A percentile compares a stretch with the other conserved stretches of the same genome.
These are phyloP conservation scores for Macaria notata DNA, from an alignment of 2,888 invertebrate genomes.

Conservation along the genomic window DNA sequence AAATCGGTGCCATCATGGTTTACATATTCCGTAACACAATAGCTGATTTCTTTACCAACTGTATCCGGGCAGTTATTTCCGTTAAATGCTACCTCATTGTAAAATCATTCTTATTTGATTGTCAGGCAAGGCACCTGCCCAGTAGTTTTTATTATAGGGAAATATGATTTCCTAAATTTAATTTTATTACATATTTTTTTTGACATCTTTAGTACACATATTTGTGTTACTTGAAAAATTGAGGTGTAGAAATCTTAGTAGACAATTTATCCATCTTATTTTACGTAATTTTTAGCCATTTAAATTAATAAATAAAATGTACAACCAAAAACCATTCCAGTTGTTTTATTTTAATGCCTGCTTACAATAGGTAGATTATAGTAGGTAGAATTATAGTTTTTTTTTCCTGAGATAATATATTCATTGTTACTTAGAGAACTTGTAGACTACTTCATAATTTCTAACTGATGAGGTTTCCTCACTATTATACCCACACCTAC, in stretches of 20 bases:
- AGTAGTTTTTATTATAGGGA: slow-evolving; percentile 54
- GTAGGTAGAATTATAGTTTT: too few relatives aligned
- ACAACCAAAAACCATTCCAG: slow-evolving; percentile 23
- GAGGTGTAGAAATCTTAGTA: slow-evolving; percentile 51
- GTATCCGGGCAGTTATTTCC: slow-evolving; percentile 35
- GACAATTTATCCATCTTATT: slow-evolving; percentile 46
- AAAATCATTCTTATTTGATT: slow-evolving; percentile 41
- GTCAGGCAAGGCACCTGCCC: slow-evolving; percentile 49
- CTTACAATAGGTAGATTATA: too few relatives aligned
- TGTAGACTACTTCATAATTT: too few relatives aligned
- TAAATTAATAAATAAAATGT: slow-evolving; percentile 48
- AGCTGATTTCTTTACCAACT: slow-evolving; percentile 40
- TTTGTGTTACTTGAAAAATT: slow-evolving; percentile 47
- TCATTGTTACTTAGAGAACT: too few relatives aligned
- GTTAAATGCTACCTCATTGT: slow-evolving; percentile 45
- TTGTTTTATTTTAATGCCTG: slow-evolving; percentile 15
- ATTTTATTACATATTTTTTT: slow-evolving; percentile 32
- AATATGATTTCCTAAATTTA: slow-evolving; percentile 29
- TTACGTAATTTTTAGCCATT: slow-evolving; percentile 58
- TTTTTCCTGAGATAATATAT: too few relatives aligned
- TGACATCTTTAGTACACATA: slow-evolving; percentile 52
- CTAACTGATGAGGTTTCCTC: too few relatives aligned
- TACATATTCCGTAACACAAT: slow-evolving; percentile 42
- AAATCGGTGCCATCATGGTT: slow-evolving; percentile 42
- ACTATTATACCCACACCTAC: too few relatives aligned